Evolutionary conservation across 1,140 invertebrate genomes (phyloP), one percentile per base, ranked within the genome.

Genomic region (Mycetomoellerius zeteki): DNA sequence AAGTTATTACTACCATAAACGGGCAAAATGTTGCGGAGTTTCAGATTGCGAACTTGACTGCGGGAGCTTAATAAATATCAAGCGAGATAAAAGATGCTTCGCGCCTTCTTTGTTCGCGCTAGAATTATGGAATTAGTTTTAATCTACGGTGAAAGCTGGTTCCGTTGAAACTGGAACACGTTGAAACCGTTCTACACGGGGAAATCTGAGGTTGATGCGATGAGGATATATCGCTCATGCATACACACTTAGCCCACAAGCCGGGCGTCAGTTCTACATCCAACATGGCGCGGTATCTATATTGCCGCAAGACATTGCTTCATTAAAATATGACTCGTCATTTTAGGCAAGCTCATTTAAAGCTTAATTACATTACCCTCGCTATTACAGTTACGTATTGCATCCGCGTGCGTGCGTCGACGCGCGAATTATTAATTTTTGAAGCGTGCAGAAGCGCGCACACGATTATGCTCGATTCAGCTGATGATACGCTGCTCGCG

Each of bases 51-150:
- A 56, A 58, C 56, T 60, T 27, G 71, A 60, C 54, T 50, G 80
- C 56, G 14, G 37, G 27, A 62, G 80, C 69, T 75, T 84, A 75
- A 84, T 84, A 75, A 75, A 84, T 84, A 84, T 84, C 54, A 75
- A 47, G 80, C 24, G 37, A 75, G 80, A 82, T 82, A 72, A 73
- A 75, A 75, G 69, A 75, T 75, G 80, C 37, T 60, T 50, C 54
- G 8, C 37, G 69, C 37, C 37, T 84, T 75, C 80, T 84, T 84
- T 84, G 80, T 84, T 84, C 33, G 1, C 37, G 80, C 19, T 27
- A 84, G 58, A 84, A 84, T 84, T 84, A 75, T 84, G 80, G 54
- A 84, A 84, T 84, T 84, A 82, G 80, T 82, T 82, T 82, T 82
- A 84, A 84, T 73, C 80, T 84, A 84, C 69, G 67, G 43, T 47